These are phyloP conservation scores for Carcinoscorpius rotundicauda DNA, from an alignment of 1,140 invertebrate genomes.

Conservation along the genomic window DNA sequence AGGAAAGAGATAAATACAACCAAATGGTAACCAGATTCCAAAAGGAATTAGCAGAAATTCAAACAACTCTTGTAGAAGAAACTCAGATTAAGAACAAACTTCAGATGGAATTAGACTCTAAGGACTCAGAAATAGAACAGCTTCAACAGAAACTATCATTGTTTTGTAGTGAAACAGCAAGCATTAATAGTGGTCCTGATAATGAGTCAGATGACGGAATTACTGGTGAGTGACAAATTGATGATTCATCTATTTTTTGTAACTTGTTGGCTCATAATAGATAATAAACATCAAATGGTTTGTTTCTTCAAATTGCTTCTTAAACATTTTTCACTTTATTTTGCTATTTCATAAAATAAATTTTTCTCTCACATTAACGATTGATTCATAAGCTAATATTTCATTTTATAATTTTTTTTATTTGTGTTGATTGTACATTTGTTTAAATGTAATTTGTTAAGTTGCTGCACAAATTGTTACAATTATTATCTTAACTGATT, in stretches of 20 bases:
- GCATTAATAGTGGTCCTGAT: constrained; percentile 74
- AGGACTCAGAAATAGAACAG: constrained; percentile 90
- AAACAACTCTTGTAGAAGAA: constrained; percentile 52
- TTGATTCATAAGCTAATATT: too few relatives aligned
- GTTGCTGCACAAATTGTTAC: too few relatives aligned
- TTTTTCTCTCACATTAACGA: too few relatives aligned
- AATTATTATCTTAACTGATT: too few relatives aligned
- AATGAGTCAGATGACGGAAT: constrained; percentile 50
- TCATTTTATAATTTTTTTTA: too few relatives aligned
- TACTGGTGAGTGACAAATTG: constrained; percentile 11
- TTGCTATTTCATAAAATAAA: too few relatives aligned
- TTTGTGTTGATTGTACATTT: too few relatives aligned
- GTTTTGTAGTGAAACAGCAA: constrained; percentile 72
- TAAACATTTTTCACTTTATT: too few relatives aligned
- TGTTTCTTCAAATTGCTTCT: too few relatives aligned
- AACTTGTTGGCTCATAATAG: neutral
- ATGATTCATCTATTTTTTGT: constrained; percentile 1
- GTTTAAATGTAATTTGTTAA: too few relatives aligned
- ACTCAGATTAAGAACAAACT: constrained; percentile 55
- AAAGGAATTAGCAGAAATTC: constrained; percentile 73
- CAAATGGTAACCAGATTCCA: constrained; percentile 70
- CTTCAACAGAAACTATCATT: constrained; percentile 61
- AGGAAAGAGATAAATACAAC: constrained; percentile 84
- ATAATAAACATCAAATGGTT: too few relatives aligned
- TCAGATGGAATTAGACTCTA: constrained; percentile 91